phyloP scores from a whole-genome alignment of 2,113 vertebrate species.

The Nymphicus hollandicus region DNA sequence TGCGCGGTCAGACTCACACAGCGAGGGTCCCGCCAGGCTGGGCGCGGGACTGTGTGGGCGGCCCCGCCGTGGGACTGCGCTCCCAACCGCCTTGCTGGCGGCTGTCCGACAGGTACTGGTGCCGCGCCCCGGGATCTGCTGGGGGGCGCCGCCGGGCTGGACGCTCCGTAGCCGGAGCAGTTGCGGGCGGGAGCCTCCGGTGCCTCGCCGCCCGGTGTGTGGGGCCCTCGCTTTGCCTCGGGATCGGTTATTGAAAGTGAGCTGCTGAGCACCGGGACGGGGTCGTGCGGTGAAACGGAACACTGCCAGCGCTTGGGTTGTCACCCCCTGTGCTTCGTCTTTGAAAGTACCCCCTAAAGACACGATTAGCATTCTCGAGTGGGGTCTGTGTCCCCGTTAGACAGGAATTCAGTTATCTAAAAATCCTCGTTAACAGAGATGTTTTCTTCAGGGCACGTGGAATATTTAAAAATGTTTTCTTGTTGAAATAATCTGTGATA shows the following conservation, averaged over 20 bases:
- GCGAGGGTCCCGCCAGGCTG: background rate
- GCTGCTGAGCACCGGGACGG: background rate
- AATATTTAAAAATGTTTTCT: background rate
- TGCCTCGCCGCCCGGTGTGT: background rate
- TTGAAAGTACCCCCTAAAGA: background rate
- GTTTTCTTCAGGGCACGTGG: background rate
- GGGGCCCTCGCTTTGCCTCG: background rate
- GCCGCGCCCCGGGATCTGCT: background rate
- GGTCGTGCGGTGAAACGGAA: background rate
- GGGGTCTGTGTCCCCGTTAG: background rate
- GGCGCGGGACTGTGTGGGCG: background rate
- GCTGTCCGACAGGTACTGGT: background rate
- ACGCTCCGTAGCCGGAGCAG: background rate
- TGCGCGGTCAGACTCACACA: background rate
- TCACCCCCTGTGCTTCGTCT: background rate
- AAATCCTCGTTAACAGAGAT: background rate
- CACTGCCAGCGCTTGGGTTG: background rate
- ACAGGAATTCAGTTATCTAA: too few relatives aligned
- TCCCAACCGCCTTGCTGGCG: background rate
- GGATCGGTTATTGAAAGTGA: rapidly evolving
- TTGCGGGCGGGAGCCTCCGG: background rate
- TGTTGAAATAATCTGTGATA: background rate
- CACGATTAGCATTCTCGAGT: background rate
- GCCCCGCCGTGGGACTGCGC: background rate
- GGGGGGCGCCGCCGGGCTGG: background rate